Evolutionary conservation across 2,113 vertebrate species (phyloP).

Genomic region (Orthonyx spaldingii): DNA sequence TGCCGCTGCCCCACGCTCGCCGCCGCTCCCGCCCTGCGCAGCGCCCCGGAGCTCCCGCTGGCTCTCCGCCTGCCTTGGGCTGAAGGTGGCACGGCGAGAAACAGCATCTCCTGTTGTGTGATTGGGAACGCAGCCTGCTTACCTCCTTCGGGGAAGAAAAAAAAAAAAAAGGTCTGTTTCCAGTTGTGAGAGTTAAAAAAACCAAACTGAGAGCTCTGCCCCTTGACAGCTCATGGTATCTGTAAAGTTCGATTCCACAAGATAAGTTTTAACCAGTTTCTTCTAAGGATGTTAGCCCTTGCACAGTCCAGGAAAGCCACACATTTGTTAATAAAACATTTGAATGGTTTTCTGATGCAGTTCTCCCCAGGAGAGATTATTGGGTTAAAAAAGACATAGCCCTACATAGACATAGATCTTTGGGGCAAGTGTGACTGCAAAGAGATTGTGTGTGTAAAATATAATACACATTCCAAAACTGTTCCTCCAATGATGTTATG

Average conservation of each 20-base stretch:
- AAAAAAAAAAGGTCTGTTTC: background rate
- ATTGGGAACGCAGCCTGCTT: background rate
- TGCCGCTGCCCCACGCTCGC: background rate
- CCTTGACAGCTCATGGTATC: background rate
- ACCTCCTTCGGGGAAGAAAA: background rate
- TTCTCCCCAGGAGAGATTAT: background rate
- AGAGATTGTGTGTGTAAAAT: background rate
- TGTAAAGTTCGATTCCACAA: background rate
- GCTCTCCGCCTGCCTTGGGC: background rate
- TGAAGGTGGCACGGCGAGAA: too few species aligned
- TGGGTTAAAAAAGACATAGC: background rate
- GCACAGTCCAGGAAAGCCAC: background rate
- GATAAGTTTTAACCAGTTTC: background rate
- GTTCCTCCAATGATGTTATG: background rate
- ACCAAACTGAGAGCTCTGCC: background rate
- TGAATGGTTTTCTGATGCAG: background rate
- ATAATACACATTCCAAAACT: background rate
- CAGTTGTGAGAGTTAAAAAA: background rate
- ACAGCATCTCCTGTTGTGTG: background rate
- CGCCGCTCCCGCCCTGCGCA: background rate
- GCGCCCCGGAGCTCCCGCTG: background rate
- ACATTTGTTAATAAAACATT: background rate
- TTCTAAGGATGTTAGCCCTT: background rate
- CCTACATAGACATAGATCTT: background rate
- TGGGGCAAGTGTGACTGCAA: background rate